Conservation (phyloP, 2,888 invertebrate genomes). For the Trachelus iudaicus region DNA sequence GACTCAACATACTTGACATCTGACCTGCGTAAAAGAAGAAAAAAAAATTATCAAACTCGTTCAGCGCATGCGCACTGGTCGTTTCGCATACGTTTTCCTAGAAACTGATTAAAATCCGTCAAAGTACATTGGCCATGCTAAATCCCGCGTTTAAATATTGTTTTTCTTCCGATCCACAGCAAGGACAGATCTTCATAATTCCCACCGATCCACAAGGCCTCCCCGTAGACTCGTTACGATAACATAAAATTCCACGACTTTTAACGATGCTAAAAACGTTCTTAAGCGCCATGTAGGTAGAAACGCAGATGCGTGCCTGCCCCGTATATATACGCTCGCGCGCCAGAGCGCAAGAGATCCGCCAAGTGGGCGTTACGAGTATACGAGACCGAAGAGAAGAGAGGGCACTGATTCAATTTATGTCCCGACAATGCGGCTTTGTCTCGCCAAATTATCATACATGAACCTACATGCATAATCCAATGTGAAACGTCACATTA, state of each 20-base stretch:
- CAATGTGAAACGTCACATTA: slow-evolving; percentile 41
- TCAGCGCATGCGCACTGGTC: neutral
- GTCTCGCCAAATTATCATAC: slow-evolving; percentile 63
- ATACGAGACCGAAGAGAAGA: slow-evolving; percentile 24
- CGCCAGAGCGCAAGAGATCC: slow-evolving; percentile 7
- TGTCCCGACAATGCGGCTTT: slow-evolving; percentile 62
- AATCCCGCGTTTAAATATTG: neutral
- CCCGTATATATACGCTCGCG: neutral
- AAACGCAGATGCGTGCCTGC: neutral
- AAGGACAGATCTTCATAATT: neutral
- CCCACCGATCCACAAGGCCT: neutral
- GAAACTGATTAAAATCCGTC: neutral
- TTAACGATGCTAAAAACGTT: slow-evolving; percentile 5
- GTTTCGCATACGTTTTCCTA: neutral
- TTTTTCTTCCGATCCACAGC: neutral
- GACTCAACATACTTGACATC: neutral
- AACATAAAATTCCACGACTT: neutral
- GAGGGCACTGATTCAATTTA: slow-evolving; percentile 54
- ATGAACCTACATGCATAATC: slow-evolving; percentile 53
- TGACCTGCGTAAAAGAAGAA: neutral
- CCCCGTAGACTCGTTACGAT: neutral
- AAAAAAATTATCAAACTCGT: neutral
- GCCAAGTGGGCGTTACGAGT: slow-evolving; percentile 38
- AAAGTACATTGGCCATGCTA: neutral
- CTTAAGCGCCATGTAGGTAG: slow-evolving; percentile 11